phyloP scores from a whole-genome alignment of 2,888 invertebrate species.

The Tipula unca region DNA sequence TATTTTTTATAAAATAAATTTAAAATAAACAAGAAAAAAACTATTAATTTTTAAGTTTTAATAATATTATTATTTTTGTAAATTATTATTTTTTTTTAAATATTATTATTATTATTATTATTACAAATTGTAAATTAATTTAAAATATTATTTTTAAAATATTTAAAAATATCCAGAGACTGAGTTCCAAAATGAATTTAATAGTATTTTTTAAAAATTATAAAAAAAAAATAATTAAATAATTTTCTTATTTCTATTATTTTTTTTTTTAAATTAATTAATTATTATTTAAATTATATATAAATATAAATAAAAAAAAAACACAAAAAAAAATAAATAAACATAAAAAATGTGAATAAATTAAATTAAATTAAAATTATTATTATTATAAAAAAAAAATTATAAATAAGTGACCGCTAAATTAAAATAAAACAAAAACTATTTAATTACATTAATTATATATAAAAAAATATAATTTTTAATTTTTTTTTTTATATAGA shows the following conservation, averaged over 20 bases:
- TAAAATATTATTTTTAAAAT: neutral
- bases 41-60: conserved; percentile 15
- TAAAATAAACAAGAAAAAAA: neutral
- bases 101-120: neutral
- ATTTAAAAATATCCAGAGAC: conserved; percentile 16
- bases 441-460: conserved; percentile 9
- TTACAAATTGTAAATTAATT: neutral
- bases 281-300: conserved; percentile 2
- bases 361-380: conserved; percentile 14
- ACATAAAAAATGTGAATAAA: conserved; percentile 17
- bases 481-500: conserved; percentile 17
- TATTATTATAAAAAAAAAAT: neutral
- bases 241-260: neutral
- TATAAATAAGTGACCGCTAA: conserved; percentile 3
- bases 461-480: conserved; percentile 15
- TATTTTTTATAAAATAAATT: conserved; percentile 1
- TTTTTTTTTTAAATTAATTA: neutral
- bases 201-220: neutral
- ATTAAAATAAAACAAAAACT: conserved; percentile 14
- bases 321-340: neutral
- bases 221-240: neutral
- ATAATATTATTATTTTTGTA: conserved; percentile 16
- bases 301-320: neutral
- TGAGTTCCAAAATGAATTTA: conserved; percentile 21
- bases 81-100: conserved; percentile 1